Evolutionary conservation across 2,888 invertebrate species (phyloP), one percentile per base, ranked within the genome.

Genomic region (Flexamia atlantica): DNA sequence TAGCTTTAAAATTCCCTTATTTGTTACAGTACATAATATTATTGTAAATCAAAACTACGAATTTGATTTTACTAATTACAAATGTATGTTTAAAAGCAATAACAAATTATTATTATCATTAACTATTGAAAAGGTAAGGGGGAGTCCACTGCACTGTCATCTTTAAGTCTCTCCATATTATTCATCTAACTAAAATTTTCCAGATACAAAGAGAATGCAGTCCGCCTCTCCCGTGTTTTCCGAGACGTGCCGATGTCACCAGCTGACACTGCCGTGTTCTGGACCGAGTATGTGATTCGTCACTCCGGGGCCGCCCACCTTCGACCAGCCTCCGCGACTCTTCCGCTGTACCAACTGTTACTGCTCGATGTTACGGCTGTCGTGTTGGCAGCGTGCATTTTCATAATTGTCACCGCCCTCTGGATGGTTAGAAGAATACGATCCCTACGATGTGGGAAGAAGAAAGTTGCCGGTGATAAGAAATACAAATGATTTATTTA

Each of bases 231-330:
- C 1, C 46, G 30, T 40, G 42, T 81, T 14, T 46, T 68, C 68
- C 60, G 64, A 20, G 68, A 81, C 14, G 64, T 64, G 28, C 81
- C 81, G 23, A 81, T 81, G 81, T 68, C 81, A 23, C 57, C 81
- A 7, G 81, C 64, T 30, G 81, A 81, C 17, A 68, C 81, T n/a
- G 68, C 81, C 12, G 81, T 81, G 46, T 81, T 60, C 64, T 81
- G 81, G 81, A 64, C 64, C 12, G 81, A 81, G 64, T 81, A 81
- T 42, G 68, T 81, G n/a, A 32, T 81, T 0, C 60, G 81, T 14
- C 81, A 81, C 32, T 25, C 36, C n/a, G 81, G 81, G 1, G 81
- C 81, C 10, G 40, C 81, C 3, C 81, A 81, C 42, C 64, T 81
- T 4, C 60, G 81, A n/a, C 81, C 81, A 17, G 81, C 81, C 1